Conservation (phyloP, 92 coral and sea anemone genomes). For the Pocillopora meandrina region DNA sequence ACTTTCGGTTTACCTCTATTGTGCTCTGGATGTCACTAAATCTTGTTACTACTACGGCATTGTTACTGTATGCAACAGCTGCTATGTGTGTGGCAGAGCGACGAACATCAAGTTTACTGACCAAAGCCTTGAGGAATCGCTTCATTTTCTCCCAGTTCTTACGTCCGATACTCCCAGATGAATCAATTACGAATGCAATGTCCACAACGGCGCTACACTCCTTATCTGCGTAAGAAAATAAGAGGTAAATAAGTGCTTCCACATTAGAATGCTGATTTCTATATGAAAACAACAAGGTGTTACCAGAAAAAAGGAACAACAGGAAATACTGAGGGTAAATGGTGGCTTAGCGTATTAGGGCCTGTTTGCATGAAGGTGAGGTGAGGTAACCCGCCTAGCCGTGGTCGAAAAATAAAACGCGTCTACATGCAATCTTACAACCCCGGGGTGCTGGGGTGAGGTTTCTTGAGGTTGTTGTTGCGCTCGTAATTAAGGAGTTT, state of each 20-base stretch:
- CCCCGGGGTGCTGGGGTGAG: too few species aligned
- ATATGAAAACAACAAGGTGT: background rate
- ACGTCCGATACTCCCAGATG: constrained; percentile 76
- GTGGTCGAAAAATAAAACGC: too few species aligned
- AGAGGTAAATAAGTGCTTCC: background rate
- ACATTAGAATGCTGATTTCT: background rate
- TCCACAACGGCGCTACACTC: constrained; percentile 54
- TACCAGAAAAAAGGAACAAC: too few species aligned
- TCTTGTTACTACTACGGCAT: constrained; percentile 51
- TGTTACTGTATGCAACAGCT: constrained; percentile 62
- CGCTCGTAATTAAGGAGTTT: too few species aligned
- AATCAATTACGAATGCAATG: constrained; percentile 68
- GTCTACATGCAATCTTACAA: too few species aligned
- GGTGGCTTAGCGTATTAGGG: too few species aligned
- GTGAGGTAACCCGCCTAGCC: too few species aligned
- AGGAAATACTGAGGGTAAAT: too few species aligned
- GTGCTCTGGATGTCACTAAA: constrained; percentile 44
- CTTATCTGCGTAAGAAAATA: constrained; percentile 7
- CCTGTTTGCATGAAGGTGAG: too few species aligned
- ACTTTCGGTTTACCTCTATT: constrained; percentile 22
- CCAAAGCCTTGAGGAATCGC: constrained; percentile 46
- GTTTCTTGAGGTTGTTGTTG: too few species aligned
- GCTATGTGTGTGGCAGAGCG: constrained; percentile 60
- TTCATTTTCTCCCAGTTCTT: constrained; percentile 63
- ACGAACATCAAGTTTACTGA: constrained; percentile 59